phyloP scores from a whole-genome alignment of 2,888 invertebrate genomes.

The Autographa gamma region DNA sequence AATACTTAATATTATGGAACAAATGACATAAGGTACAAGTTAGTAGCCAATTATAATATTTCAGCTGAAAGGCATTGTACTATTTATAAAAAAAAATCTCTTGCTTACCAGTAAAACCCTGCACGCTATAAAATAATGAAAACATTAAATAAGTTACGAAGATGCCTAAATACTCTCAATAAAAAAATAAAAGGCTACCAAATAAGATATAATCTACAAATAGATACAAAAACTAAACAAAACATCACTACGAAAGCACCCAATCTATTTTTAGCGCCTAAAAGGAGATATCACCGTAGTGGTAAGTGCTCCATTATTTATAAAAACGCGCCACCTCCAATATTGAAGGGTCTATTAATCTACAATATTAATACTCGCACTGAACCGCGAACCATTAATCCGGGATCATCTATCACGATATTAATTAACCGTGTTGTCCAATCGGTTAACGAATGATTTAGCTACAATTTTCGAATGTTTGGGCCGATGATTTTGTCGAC shows the following conservation, averaged over 20 bases:
- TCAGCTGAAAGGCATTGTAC: no score
- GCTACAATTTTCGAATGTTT: neutral
- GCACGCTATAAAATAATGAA: no score
- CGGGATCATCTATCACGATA: constrained; percentile 6
- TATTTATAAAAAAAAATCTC: no score
- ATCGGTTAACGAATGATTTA: constrained; percentile 7
- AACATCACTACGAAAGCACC: neutral
- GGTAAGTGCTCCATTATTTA: neutral
- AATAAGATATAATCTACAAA: neutral
- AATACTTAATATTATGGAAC: no score
- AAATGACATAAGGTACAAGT: no score
- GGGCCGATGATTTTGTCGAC: neutral
- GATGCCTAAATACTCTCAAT: neutral
- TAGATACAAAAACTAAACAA: neutral
- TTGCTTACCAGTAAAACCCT: no score
- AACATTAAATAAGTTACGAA: no score
- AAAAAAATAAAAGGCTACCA: neutral
- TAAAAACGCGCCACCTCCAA: neutral
- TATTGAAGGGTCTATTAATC: constrained; percentile 8
- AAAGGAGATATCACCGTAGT: neutral
- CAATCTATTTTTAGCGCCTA: constrained; percentile 1
- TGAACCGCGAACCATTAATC: neutral
- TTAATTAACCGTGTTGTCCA: constrained; percentile 8
- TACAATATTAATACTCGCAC: constrained; percentile 5
- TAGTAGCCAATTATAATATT: no score